Base-by-base conservation (phyloP, 2,113 vertebrate species). In the Rhagologus leucostigma region DNA sequence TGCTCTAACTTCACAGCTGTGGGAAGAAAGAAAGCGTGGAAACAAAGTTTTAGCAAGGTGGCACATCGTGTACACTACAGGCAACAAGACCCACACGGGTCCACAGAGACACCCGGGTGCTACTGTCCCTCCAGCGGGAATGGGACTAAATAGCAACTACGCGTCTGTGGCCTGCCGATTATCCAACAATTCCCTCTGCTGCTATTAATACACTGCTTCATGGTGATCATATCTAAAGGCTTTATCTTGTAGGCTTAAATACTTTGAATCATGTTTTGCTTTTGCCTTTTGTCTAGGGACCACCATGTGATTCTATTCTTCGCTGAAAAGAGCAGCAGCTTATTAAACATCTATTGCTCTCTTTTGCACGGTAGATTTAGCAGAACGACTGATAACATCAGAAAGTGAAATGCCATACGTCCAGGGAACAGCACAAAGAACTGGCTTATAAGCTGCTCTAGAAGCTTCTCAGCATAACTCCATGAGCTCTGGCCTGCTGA, bases 1-100 rank as follows among this genome's bases (percentile, higher is more conserved):
- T 0, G 99, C 98, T 93, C 99, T 98, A 44, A 99, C 99, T 97
- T 99, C 99, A 16, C 99, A 99, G 95, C 99, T 99, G 97, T 32
- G 67, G 78, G 80, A 77, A 90, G 87, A 92, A 37, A 74, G 44
- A 56, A 68, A 89, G 67, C 0, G 32, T 9, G 46, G 92, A 77
- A 82, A 87, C 16, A 24, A 62, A 27, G 64, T 7, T 75, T 97
- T 57, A 92, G 46, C 76, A 41, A 73, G 18, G 42, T 53, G 52
- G 37, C n/a, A 32, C 11, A 23, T 53, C 47, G 21, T 1, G 26
- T 27, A 27, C 4, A 2, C 27, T 56, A 24, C 79, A 65, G 32
- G 37, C 37, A 50, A 74, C 23, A 18, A 42, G 24, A 57, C 8
- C 39, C 26, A 4, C 11, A 2, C 3, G 6, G 30, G 26, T 42